Evolutionary conservation across 2,888 invertebrate genomes (phyloP), one percentile per base, ranked within the genome.

Genomic region (Penaeus monodon): DNA sequence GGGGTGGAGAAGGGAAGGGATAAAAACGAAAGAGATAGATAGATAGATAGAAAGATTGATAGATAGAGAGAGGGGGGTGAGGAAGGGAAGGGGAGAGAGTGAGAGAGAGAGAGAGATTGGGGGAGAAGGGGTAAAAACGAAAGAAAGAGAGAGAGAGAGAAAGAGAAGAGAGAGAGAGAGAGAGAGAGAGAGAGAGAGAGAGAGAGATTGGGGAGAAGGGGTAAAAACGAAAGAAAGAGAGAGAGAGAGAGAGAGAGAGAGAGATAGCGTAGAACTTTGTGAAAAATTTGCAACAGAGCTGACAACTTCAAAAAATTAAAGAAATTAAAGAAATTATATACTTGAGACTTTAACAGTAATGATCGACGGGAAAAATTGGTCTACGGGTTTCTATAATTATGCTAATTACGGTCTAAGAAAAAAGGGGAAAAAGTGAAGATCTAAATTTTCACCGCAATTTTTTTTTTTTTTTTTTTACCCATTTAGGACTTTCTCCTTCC

Each of bases 11-110:
- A 63, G 76, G 29, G 83, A 83, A 38, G 33, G 6, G 76, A 82
- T 33, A 82, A 74, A 74, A 74, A 82, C 57, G 81, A 68, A 68
- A 68, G 81, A 68, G 81, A n/a, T n/a, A 38, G 81, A 38, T 49
- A 38, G 68, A 38, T 68, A 38, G 66, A 68, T 38, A 38, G 38
- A 68, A 27, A 27, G 81, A 10, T n/a, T n/a, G 65, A 33, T n/a
- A 66, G 27, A 66, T 1, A 20, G 22, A 38, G 7, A 20, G 8
- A 44, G 24, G n/a, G 44, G 68, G n/a, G n/a, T n/a, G 14, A 24
- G n/a, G n/a, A 17, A 20, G 17, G 12, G 29, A 64, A 64, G 44
- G 4, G 27, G 27, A 63, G 49, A 64, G 65, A 66, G 22, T 6
- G 24, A 64, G 17, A 79, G 3, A 3, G 33, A 3, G 3, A 33